A percentile compares a stretch with the other conserved stretches of the same genome.
These are phyloP conservation scores for Gerris buenoi DNA, from an alignment of 1,140 invertebrate species.

Conservation along the genomic window DNA sequence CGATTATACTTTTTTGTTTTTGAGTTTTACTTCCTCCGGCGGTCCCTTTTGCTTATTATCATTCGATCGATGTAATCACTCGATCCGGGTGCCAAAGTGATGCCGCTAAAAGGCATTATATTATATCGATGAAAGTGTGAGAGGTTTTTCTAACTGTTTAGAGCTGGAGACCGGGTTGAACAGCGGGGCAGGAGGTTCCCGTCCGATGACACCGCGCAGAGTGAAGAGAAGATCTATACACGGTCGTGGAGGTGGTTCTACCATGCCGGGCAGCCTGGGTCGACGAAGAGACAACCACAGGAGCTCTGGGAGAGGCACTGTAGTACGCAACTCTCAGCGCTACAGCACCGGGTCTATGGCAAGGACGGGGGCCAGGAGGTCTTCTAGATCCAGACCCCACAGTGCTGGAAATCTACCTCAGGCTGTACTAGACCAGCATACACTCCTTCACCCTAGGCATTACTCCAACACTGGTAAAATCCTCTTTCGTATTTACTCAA, in stretches of 20 bases:
- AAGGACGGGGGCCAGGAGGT: conserved; percentile 4
- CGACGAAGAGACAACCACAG: neutral
- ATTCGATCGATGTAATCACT: no score
- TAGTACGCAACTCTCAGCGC: neutral
- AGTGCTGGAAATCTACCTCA: neutral
- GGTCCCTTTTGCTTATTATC: no score
- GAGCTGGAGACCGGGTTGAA: no score
- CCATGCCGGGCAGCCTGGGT: conserved; percentile 3
- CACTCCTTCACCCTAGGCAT: neutral
- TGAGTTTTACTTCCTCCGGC: no score
- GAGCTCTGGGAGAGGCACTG: neutral
- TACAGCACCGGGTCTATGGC: neutral
- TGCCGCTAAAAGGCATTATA: no score
- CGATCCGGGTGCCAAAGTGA: no score
- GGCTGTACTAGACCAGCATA: neutral
- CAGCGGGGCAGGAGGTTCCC: no score
- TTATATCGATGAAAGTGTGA: no score
- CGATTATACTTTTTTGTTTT: no score
- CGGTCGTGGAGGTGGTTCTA: conserved; percentile 35
- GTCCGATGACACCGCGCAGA: conserved; percentile 72
- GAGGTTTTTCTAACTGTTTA: no score
- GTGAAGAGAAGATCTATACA: conserved; percentile 73
- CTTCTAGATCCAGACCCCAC: conserved; percentile 20
- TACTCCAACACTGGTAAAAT: no score
- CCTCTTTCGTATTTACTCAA: no score